phyloP scores from a whole-genome alignment of 2,113 vertebrate genomes.

The Turdus rufiventris region DNA sequence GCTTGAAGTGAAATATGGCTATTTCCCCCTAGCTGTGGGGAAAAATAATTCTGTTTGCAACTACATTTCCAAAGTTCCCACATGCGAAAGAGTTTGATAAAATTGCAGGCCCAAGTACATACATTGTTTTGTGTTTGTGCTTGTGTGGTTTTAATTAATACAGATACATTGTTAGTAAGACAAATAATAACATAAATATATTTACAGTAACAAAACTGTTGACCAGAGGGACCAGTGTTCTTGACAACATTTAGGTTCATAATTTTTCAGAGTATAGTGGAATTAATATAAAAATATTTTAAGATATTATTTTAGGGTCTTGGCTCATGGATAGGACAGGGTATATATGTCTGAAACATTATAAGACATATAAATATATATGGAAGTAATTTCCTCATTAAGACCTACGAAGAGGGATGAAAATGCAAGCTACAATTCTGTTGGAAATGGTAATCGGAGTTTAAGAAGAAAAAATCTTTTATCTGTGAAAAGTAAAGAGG shows the following conservation, averaged over 20 bases:
- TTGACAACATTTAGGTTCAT: neutral
- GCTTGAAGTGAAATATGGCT: neutral
- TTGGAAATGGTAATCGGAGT: neutral
- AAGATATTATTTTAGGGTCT: neutral
- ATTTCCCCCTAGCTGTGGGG: neutral
- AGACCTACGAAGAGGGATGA: neutral
- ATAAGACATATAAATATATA: neutral
- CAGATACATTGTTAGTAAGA: neutral
- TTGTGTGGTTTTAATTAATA: neutral
- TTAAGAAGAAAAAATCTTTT: neutral
- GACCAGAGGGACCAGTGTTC: neutral
- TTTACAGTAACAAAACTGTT: neutral
- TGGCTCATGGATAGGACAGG: neutral
- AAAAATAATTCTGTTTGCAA: neutral
- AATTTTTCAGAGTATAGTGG: neutral
- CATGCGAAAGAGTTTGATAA: neutral
- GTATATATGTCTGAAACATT: neutral
- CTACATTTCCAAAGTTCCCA: neutral
- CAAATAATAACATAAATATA: neutral
- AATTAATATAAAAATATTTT: neutral
- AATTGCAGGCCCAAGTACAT: neutral
- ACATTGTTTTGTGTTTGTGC: neutral
- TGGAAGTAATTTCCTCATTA: neutral
- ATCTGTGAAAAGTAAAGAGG: neutral
- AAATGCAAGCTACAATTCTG: neutral